phyloP scores from a whole-genome alignment of 2,888 invertebrate species.

The Parnassius glacialis region DNA sequence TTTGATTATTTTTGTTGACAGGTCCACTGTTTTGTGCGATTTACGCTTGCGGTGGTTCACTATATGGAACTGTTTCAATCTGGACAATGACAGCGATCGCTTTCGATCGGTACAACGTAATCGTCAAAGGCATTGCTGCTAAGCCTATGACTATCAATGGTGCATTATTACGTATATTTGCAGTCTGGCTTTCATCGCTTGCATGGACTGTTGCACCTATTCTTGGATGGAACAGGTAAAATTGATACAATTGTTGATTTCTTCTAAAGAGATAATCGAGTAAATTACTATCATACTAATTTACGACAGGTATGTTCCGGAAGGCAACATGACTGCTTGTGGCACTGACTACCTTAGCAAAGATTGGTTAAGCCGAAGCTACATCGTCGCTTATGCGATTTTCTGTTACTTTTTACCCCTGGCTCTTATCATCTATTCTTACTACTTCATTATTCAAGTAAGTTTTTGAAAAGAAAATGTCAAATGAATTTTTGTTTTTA shows the following conservation, averaged over 20 bases:
- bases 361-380: conserved; percentile 84
- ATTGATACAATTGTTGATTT: background rate
- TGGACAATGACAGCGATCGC: conserved; percentile 93
- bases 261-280: background rate
- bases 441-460: conserved; percentile 88
- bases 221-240: conserved; percentile 87
- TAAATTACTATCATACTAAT: too few relatives aligned
- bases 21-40: conserved; percentile 88
- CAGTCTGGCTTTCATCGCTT: conserved; percentile 85
- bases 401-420: conserved; percentile 86
- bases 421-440: conserved; percentile 86
- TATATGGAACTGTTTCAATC: conserved; percentile 90
- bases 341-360: conserved; percentile 88
- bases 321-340: conserved; percentile 92
- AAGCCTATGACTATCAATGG: conserved; percentile 87
- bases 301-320: conserved; percentile 86
- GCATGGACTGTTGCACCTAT: conserved; percentile 87
- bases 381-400: conserved; percentile 84
- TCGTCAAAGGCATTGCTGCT: conserved; percentile 89
- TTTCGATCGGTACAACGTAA: conserved; percentile 91
- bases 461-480: background rate
- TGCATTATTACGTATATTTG: conserved; percentile 84
- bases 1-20: conserved; percentile 32
- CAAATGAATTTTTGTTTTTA: background rate
- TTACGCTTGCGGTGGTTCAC: conserved; percentile 88